Evolutionary conservation across 2,113 vertebrate genomes (phyloP).

Genomic region (Naja naja): DNA sequence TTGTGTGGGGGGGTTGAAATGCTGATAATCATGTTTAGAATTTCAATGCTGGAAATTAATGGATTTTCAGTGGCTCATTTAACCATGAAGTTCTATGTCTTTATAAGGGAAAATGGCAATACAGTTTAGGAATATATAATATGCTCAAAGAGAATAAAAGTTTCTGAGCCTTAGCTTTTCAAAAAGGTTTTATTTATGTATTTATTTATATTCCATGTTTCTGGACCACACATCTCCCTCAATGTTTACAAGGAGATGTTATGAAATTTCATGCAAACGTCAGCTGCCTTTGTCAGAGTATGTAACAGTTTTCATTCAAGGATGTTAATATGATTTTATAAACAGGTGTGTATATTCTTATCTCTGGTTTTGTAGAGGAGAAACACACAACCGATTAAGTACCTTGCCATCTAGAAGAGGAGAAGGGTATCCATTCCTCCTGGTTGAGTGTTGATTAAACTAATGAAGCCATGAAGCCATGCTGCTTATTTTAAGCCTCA

Average conservation of each 20-base stretch:
- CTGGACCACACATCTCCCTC: background rate
- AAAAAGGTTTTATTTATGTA: constrained; percentile 22
- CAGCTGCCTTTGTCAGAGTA: constrained; percentile 32
- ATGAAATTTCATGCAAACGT: constrained; percentile 46
- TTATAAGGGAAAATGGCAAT: constrained; percentile 59
- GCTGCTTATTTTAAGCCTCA: background rate
- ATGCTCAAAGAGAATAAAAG: constrained; percentile 53
- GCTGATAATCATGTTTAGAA: accelerated
- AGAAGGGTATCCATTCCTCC: background rate
- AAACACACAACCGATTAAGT: constrained; percentile 31
- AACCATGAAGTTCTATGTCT: constrained; percentile 51
- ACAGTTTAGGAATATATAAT: constrained; percentile 48
- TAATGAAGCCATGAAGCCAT: background rate
- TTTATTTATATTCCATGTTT: background rate
- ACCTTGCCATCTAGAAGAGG: constrained; percentile 20
- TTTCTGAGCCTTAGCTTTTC: constrained; percentile 14
- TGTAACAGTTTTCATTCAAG: background rate
- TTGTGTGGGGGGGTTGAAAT: background rate
- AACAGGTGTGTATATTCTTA: constrained; percentile 30
- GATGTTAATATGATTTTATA: constrained; percentile 39
- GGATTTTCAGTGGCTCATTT: constrained; percentile 47
- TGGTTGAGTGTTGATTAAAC: background rate
- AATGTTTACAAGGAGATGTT: background rate
- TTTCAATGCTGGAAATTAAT: background rate
- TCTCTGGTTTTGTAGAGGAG: constrained; percentile 34